Percentiles rank a stretch among this genome's conserved stretches.
Evolutionary conservation across 2,797 vertebrate genomes (phyloP).

Genomic region (Austrolebias charrua): DNA sequence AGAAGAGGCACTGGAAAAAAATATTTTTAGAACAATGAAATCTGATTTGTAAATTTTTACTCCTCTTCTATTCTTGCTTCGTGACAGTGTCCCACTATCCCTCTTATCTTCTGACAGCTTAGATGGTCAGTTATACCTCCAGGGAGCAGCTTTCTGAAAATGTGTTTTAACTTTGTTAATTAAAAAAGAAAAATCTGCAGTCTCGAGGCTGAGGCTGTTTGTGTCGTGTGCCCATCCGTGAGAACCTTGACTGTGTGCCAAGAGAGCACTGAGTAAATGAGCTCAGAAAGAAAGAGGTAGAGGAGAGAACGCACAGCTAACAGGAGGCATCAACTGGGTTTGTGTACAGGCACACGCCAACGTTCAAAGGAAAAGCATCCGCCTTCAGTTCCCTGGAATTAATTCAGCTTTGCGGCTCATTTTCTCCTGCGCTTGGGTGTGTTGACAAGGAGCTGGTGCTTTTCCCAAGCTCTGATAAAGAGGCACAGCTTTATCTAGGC

Average conservation of each 20-base stretch:
- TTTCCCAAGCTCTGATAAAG: slow-evolving; percentile 59
- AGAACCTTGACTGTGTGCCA: slow-evolving; percentile 45
- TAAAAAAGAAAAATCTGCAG: slow-evolving; percentile 16
- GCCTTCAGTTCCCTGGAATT: slow-evolving; percentile 75
- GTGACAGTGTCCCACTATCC: slow-evolving; percentile 1
- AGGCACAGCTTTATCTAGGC: slow-evolving; percentile 49
- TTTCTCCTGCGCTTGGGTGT: slow-evolving; percentile 60
- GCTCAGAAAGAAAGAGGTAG: slow-evolving; percentile 74
- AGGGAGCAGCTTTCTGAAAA: slow-evolving; percentile 16
- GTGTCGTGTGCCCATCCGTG: slow-evolving; percentile 46
- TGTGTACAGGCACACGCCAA: slow-evolving; percentile 62
- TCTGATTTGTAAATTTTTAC: slow-evolving; percentile 33
- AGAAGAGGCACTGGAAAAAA: slow-evolving; percentile 5
- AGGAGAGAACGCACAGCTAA: slow-evolving; percentile 50
- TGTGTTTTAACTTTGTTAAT: slow-evolving; percentile 7
- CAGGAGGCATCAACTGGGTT: slow-evolving; percentile 55
- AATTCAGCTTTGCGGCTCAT: slow-evolving; percentile 77
- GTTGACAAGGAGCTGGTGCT: slow-evolving; percentile 66
- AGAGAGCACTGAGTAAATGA: slow-evolving; percentile 62
- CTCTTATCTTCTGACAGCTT: slow-evolving; percentile 5
- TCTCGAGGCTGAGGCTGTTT: slow-evolving; percentile 41
- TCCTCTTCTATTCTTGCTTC: slow-evolving; percentile 28
- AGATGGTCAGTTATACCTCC: slow-evolving; percentile 17
- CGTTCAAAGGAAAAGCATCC: slow-evolving; percentile 68
- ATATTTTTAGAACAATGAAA: slow-evolving; percentile 24